Conservation (phyloP, 2,888 invertebrate species). For the Cephus nigrinus region DNA sequence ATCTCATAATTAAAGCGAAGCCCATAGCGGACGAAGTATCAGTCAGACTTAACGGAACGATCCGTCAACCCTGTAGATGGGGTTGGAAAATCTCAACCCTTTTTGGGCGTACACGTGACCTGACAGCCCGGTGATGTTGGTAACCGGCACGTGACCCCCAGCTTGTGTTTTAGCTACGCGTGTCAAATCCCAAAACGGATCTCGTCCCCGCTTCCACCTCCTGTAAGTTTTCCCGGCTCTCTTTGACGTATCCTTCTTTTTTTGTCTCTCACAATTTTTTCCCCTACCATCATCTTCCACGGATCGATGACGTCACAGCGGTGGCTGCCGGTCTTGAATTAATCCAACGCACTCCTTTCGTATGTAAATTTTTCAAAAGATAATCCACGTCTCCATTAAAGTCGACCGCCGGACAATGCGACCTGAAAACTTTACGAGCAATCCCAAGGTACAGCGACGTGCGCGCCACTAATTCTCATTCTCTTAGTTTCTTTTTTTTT, state of each 20-base stretch:
- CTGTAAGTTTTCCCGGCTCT: conserved; percentile 9
- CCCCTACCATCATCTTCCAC: conserved; percentile 27
- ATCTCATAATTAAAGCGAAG: conserved; percentile 64
- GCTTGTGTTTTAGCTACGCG: conserved; percentile 62
- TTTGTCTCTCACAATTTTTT: conserved; percentile 14
- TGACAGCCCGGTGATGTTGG: conserved; percentile 42
- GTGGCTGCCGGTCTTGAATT: conserved; percentile 2
- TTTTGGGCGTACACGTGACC: conserved; percentile 63
- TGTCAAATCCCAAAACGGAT: conserved; percentile 63
- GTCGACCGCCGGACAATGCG: conserved; percentile 3
- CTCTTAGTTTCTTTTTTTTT: conserved; percentile 30
- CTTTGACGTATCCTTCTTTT: conserved; percentile 7
- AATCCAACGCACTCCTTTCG: conserved; percentile 21
- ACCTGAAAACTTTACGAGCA: conserved; percentile 5
- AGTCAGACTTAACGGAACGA: conserved; percentile 62
- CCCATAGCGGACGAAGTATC: conserved; percentile 57
- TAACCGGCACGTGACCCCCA: conserved; percentile 50
- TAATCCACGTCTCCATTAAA: conserved; percentile 9
- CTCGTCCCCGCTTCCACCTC: conserved; percentile 16
- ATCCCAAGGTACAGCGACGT: background rate
- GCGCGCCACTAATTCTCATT: conserved; percentile 50
- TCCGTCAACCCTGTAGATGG: conserved; percentile 51
- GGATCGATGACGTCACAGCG: background rate
- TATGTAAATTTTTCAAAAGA: conserved; percentile 32
- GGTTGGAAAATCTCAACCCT: conserved; percentile 64